Base-by-base conservation (phyloP, 2,888 invertebrate species). In the Hyposoter didymator region DNA sequence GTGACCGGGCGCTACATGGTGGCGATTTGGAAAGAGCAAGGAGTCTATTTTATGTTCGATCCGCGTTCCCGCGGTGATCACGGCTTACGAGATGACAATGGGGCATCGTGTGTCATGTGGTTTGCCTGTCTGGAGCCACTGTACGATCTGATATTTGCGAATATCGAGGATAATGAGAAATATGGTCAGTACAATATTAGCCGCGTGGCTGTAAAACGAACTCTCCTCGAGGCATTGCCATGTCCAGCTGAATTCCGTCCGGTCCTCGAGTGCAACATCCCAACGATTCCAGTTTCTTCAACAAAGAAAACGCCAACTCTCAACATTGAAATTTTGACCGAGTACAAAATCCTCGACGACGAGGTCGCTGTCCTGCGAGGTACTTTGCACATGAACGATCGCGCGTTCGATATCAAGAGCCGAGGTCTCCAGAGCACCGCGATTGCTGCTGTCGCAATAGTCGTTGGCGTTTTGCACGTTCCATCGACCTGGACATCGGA, bases 401-500 rank as follows among this genome's bases (percentile, higher is more conserved):
- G 81, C 0, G 79, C 43, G 0, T 92, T 92, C 85, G 72, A 80
- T 19, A 47, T 87, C 3, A 88, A 84, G n/a, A 89, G 82, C 47
- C 88, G 92, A 28, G 92, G 91, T 17, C 85, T 88, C 8, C 95
- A 96, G 94, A 95, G 95, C 73, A 95, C 95, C 0, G 95, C 96
- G 0, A 95, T 95, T 73, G 94, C 95, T 0, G 92, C 95, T 0
- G 95, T 96, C 88, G 96, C 96, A 0, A 94, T 96, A 10, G 95
- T 95, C 0, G 95, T 96, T 1, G 95, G 95, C 0, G 92, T 94
- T 70, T 94, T 96, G 0, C 96, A 96, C 88, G 95, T 95, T 0
- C 94, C 95, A 66, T 91, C 93, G 0, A 94, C 95, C 84, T 96
- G 96, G 95, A 95, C 95, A 74, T 91, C 95, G 0, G 91, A 93